A percentile compares a stretch with the other conserved stretches of the same genome.
Evolutionary conservation across 2,888 invertebrate species (phyloP).

Genomic region (Cataglyphis rosenhaueri): DNA sequence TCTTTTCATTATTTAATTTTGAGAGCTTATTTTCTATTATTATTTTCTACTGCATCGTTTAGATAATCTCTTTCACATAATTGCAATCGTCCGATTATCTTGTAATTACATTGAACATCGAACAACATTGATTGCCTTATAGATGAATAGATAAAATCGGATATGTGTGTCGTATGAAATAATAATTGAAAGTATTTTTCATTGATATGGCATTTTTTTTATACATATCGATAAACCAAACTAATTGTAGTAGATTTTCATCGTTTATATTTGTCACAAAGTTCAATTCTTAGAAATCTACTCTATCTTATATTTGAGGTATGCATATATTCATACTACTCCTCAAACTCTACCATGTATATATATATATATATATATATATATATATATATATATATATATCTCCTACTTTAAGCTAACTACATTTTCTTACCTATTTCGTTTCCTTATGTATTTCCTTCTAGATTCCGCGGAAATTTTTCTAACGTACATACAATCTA

Average conservation of each 20-base stretch:
- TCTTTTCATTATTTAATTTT: slow-evolving; percentile 14
- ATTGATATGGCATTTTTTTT: slow-evolving; percentile 21
- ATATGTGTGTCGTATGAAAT: not conserved
- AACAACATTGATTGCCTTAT: not conserved
- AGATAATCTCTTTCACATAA: not conserved
- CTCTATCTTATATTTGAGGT: not conserved
- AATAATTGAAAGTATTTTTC: not conserved
- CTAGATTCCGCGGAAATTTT: not conserved
- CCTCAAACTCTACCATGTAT: not conserved
- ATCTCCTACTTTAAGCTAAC: not conserved
- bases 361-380: too few relatives aligned
- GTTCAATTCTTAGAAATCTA: not conserved
- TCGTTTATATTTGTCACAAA: not conserved
- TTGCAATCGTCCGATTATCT: not conserved
- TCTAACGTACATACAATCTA: not conserved
- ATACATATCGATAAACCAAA: not conserved
- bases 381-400: not conserved
- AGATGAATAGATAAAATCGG: slow-evolving; percentile 12
- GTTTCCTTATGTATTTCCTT: not conserved
- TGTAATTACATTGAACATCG: slow-evolving; percentile 7
- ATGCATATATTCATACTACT: too few relatives aligned
- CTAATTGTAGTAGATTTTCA: not conserved
- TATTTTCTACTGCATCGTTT: not conserved
- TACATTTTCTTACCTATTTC: not conserved
- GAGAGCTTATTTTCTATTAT: not conserved